These are phyloP conservation scores for Prunella strophiata DNA, from an alignment of 2,797 vertebrate genomes.

Conservation along the genomic window DNA sequence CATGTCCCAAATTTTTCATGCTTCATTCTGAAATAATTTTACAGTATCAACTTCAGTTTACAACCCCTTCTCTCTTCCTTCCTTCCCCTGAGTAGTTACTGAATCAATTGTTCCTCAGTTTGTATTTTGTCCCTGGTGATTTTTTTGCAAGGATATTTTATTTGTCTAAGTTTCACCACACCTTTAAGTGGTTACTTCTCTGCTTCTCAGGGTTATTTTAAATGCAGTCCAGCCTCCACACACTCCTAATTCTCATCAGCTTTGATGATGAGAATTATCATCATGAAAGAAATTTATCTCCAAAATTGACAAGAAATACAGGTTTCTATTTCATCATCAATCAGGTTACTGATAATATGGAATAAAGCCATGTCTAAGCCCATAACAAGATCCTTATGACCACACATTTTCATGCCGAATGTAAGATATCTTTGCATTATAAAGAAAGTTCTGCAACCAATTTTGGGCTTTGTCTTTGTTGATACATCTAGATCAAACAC, in stretches of 20 bases:
- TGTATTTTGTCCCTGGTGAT: neutral
- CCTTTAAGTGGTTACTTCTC: neutral
- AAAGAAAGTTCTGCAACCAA: neutral
- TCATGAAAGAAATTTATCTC: neutral
- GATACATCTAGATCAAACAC: neutral
- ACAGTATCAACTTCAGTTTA: neutral
- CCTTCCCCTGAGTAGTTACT: neutral
- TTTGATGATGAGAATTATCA: too few relatives aligned
- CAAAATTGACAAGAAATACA: neutral
- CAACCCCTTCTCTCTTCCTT: neutral
- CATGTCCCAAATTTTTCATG: neutral
- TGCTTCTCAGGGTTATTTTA: neutral
- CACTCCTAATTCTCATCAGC: neutral
- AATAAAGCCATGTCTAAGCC: neutral
- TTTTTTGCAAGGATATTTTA: neutral
- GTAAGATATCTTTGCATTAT: neutral
- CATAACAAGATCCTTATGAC: neutral
- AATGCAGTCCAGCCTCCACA: neutral
- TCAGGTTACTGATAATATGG: neutral
- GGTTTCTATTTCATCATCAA: neutral
- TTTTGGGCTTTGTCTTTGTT: neutral
- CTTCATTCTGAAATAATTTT: neutral
- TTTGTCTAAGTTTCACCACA: neutral
- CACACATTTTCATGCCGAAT: rapidly evolving
- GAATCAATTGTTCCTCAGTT: neutral